Conservation (phyloP, 2,113 vertebrate genomes). For the Axis porcinus region DNA sequence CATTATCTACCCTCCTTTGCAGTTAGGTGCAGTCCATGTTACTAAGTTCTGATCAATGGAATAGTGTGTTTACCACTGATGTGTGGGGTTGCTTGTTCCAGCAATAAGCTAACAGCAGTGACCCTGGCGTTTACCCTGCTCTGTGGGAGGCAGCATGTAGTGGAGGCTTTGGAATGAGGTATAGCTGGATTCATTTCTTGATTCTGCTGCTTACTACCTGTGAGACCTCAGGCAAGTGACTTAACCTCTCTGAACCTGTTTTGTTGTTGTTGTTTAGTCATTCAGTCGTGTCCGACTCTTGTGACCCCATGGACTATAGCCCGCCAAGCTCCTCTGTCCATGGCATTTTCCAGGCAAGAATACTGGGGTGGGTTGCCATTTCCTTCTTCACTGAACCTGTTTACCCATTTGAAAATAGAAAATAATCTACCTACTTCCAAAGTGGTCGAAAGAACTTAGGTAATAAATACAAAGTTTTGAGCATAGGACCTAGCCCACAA, state of each 20-base stretch:
- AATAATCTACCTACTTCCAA: neutral
- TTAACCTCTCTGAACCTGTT: neutral
- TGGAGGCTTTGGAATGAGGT: neutral
- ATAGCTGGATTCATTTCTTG: neutral
- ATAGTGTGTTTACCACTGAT: neutral
- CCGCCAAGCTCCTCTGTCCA: neutral
- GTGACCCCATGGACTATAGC: neutral
- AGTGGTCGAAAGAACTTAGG: neutral
- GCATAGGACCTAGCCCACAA: neutral
- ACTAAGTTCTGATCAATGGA: neutral
- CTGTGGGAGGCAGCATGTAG: neutral
- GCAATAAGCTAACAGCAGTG: neutral
- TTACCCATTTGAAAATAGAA: neutral
- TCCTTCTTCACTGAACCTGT: neutral
- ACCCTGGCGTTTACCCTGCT: neutral
- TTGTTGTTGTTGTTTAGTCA: neutral
- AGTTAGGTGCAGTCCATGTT: too few species aligned
- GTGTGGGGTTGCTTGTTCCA: accelerated
- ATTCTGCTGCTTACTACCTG: neutral
- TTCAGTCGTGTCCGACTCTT: neutral
- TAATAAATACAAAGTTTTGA: neutral
- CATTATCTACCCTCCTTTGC: neutral
- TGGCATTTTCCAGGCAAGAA: neutral
- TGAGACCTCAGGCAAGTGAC: neutral
- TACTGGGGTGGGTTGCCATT: neutral